Evolutionary conservation across 2,113 vertebrate species (phyloP).

Genomic region (Nyctereutes procyonoides): DNA sequence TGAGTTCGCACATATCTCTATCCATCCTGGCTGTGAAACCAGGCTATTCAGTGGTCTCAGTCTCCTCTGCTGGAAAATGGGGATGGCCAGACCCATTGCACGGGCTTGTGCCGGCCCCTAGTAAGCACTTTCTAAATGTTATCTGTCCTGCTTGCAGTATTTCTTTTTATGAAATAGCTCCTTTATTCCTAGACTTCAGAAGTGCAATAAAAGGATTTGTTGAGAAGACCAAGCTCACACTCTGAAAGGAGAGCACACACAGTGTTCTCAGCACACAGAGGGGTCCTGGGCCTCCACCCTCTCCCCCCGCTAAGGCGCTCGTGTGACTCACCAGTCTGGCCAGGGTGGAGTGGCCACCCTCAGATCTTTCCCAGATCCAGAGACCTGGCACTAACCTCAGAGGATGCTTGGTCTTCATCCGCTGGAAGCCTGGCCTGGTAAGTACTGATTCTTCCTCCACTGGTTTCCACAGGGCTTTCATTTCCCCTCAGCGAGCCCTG

Average conservation of each 20-base stretch:
- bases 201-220: background rate
- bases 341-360: no score
- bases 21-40: background rate
- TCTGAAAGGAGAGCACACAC: background rate
- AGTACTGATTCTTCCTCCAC: background rate
- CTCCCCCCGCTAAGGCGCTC: background rate
- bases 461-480: background rate
- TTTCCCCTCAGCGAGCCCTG: background rate
- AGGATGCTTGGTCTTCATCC: no score
- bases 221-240: background rate
- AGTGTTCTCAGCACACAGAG: background rate
- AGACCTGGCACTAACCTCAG: background rate
- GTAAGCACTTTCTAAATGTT: background rate
- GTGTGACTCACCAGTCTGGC: background rate
- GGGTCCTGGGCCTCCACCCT: background rate
- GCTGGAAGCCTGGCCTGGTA: background rate
- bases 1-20: background rate
- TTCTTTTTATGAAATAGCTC: background rate
- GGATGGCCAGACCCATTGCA: no score
- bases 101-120: background rate
- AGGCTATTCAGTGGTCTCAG: background rate
- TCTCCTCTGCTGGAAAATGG: background rate
- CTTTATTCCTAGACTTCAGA: background rate
- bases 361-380: rapidly evolving
- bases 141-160: background rate